Base-by-base conservation (phyloP, 1,140 invertebrate species). In the Penaeus japonicus region DNA sequence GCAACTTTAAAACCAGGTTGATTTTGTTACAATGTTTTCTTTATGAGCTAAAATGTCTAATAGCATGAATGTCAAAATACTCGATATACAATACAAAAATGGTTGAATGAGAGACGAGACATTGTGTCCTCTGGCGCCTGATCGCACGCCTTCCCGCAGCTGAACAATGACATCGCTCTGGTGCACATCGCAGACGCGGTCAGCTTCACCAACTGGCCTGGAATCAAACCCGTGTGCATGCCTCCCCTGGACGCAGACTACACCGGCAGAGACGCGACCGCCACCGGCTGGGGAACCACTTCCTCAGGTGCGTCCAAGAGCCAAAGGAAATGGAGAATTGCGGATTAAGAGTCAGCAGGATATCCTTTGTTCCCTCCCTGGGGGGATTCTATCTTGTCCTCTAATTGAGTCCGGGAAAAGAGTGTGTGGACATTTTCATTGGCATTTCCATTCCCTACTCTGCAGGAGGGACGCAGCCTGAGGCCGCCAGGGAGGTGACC, bases 271-370 rank as follows among this genome's bases (percentile, higher is more conserved):
- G 53, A 77, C 24, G 96, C 93, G 0, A 93, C 94, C 1, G 95
- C 95, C 2, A 94, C 95, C 39, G 96, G 96, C 12, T 97, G 96
- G 96, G 96, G 96, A 30, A 93, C 94, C 4, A 92, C 93, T 0
- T 27, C n/a, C 24, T 73, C 22, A 3, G 70, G 70, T 73, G 27
- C 15, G 70, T 73, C 12, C 24, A 12, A 1, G 10, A 12, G 15
- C 47, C 47, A 47, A 15, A 12, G 7, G 47, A 47, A 12, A 15
- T 10, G 10, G 10, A 12, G 47, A 7, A 12, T 12, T 47, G 47
- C 47, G 1, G 47, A 1, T 47, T 12, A 47, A 1, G 47, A 15
- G 10, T 47, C 47, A 47, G 47, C 47, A 12, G 47, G 47, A 10
- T 47, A 47, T 12, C 15, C 17, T 47, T 15, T 10, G 10, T 12